Base-by-base conservation (phyloP, 2,113 vertebrate genomes). In the Osmerus eperlanus region DNA sequence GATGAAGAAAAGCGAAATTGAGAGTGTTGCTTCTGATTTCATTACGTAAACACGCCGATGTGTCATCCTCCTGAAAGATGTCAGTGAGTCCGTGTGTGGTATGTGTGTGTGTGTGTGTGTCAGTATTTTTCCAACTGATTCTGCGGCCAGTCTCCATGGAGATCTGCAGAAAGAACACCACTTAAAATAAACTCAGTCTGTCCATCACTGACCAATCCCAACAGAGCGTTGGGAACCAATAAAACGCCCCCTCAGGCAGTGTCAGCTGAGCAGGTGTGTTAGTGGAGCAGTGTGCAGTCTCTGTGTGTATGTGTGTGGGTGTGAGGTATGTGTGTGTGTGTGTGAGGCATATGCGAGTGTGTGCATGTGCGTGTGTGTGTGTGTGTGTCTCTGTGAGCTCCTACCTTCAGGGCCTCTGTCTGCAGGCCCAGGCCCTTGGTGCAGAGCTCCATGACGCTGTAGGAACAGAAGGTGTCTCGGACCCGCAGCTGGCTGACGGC, bases 371-470 rank as follows among this genome's bases (percentile, higher is more conserved):
- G n/a, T n/a, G n/a, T 23, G 4, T 19, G 54, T 21, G 32, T 14
- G 32, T 65, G 29, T 41, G 60, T 14, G 4, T 28, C 25, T 32
- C 28, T 21, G 16, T 19, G 64, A 47, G 60, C 3, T 70, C 89
- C 92, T 87, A 98, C 97, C 97, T 99, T 99, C 75, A 99, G 93
- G 0, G 97, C 96, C 76, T 99, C 97, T 0, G 97, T 99, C 89
- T 99, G 97, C 0, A 97, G 94, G 72, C 97, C 97, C 0, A 99
- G 95, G 4, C 97, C 97, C 89, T 98, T 98, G 87, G 97, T 99
- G 86, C 97, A 99, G 18, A 98, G 96, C 89, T 99, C 97, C 97
- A 99, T 99, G 86, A 98, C 97, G 0, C 96, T 99, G 87, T 99
- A 99, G 73, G 97, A 99, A 74, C 97, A 99, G 88, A 99, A 99